Evolutionary conservation across 2,113 vertebrate species (phyloP).

Genomic region (Ciconia boyciana): DNA sequence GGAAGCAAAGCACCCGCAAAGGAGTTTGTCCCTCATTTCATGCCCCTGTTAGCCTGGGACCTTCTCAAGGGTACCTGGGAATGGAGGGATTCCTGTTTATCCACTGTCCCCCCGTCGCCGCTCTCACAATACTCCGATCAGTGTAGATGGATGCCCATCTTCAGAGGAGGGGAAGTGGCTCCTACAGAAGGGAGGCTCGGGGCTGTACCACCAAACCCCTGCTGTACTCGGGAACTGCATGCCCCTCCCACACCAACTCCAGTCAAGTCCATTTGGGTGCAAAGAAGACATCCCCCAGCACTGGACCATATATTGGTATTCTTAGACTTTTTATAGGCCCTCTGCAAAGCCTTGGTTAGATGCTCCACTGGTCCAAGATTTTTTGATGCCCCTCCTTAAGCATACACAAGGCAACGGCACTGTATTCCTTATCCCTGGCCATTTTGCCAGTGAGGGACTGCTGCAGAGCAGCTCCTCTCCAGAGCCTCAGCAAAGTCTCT

Average conservation of each 20-base stretch:
- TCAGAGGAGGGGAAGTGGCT: neutral
- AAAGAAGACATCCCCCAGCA: neutral
- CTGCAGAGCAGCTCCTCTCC: neutral
- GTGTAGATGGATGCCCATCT: neutral
- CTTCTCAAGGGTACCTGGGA: neutral
- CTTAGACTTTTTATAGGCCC: neutral
- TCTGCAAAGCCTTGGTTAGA: neutral
- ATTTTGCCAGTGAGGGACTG: neutral
- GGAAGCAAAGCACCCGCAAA: neutral
- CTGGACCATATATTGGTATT: neutral
- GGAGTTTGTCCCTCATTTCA: neutral
- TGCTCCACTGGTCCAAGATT: neutral
- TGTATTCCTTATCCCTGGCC: neutral
- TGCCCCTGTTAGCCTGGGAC: neutral
- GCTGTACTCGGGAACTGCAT: neutral
- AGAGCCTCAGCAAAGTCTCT: neutral
- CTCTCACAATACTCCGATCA: neutral
- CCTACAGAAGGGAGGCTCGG: neutral
- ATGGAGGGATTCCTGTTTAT: neutral
- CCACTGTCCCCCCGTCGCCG: fast-evolving
- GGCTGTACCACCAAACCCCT: neutral
- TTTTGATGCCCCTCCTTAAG: neutral
- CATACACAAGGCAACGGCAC: neutral
- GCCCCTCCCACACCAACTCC: neutral
- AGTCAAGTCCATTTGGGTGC: neutral